These are phyloP conservation scores for Ectemnius continuus DNA, from an alignment of 2,888 invertebrate genomes.

Conservation along the genomic window DNA sequence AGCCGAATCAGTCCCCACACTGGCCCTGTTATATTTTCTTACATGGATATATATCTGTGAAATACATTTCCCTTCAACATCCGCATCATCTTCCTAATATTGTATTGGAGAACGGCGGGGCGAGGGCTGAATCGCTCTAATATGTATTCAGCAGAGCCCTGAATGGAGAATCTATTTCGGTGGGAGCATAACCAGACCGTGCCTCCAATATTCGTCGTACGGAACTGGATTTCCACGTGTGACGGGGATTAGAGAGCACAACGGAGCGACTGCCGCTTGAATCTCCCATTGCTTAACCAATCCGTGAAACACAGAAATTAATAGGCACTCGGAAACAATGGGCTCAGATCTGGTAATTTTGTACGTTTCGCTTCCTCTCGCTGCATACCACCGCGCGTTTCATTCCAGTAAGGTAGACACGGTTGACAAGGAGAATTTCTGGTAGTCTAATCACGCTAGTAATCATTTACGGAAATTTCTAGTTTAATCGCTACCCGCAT, in stretches of 20 bases:
- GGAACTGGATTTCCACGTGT: conserved; percentile 35
- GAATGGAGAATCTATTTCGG: conserved; percentile 66
- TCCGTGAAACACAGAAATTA: background rate
- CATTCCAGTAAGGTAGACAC: no score
- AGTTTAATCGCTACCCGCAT: no score
- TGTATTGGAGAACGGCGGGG: conserved; percentile 66
- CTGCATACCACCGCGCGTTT: no score
- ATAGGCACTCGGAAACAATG: no score
- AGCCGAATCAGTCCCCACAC: no score
- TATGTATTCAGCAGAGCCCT: conserved; percentile 64
- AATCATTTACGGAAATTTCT: no score
- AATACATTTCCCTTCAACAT: conserved; percentile 36
- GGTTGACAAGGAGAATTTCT: no score
- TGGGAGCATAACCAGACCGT: conserved; percentile 56
- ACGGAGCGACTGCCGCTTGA: conserved; percentile 6
- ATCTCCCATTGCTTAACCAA: conserved; percentile 30
- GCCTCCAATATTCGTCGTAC: conserved; percentile 55
- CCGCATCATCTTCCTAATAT: conserved; percentile 66
- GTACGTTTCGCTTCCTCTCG: no score
- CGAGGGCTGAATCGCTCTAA: conserved; percentile 67
- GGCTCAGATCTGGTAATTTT: background rate
- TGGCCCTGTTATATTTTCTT: no score
- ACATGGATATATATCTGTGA: no score
- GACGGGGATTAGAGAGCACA: conserved; percentile 29
- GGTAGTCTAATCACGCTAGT: no score